Percentiles rank a stretch among this genome's conserved stretches.
Conservation (phyloP, 2,113 vertebrate species). For the Urocitellus parryii region DNA sequence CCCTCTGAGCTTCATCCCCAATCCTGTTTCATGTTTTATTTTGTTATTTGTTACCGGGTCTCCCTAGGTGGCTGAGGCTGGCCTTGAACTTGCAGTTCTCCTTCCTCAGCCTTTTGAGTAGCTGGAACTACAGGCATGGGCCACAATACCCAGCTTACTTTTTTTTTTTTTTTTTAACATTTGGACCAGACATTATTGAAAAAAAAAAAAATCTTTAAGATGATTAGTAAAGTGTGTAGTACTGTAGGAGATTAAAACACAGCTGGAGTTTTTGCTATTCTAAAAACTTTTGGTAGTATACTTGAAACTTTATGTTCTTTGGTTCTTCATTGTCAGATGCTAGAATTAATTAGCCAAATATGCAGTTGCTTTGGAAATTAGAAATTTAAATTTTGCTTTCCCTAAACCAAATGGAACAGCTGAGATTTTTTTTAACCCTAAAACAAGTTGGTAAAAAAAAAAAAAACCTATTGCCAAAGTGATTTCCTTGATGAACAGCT, state of each 20-base stretch:
- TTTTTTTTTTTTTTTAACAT: background rate
- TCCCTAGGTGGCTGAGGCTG: background rate
- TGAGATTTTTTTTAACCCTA: constrained; percentile 40
- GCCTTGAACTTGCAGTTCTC: background rate
- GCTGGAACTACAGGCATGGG: background rate
- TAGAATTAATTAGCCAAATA: constrained; percentile 71
- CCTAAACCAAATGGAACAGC: constrained; percentile 55
- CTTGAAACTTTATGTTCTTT: constrained; percentile 59
- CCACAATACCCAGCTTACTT: background rate
- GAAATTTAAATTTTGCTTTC: constrained; percentile 61
- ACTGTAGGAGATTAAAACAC: constrained; percentile 34
- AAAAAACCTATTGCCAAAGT: constrained; percentile 47
- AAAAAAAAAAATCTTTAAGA: background rate
- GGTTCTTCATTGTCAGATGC: constrained; percentile 62
- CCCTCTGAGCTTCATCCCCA: background rate
- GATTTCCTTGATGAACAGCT: constrained; percentile 52
- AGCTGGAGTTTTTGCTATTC: constrained; percentile 39
- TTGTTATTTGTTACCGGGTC: background rate
- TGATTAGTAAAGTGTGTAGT: constrained; percentile 23
- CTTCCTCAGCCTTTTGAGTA: background rate
- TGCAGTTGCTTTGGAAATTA: constrained; percentile 68
- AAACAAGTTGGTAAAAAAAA: constrained; percentile 39
- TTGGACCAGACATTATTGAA: background rate
- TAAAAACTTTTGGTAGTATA: constrained; percentile 42
- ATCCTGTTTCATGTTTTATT: background rate